These are phyloP conservation scores for Dascyllus trimaculatus DNA, from an alignment of 2,113 vertebrate genomes.

Conservation along the genomic window DNA sequence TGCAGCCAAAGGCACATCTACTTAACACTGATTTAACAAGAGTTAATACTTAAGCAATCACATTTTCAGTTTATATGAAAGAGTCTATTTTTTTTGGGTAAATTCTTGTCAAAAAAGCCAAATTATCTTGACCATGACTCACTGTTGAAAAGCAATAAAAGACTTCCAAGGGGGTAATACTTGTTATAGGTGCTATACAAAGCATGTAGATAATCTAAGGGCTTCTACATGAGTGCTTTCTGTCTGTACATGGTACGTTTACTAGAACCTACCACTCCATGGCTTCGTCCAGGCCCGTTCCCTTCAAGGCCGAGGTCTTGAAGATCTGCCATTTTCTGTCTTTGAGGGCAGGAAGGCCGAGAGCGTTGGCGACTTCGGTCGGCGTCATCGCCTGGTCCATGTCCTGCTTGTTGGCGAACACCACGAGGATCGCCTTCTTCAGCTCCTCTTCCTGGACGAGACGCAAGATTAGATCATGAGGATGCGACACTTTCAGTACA, in stretches of 20 bases:
- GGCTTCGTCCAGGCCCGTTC: conserved; percentile 94
- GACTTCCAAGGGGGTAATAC: no score
- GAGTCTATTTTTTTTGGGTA: no score
- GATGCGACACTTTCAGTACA: neutral
- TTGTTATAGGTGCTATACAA: no score
- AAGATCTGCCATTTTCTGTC: conserved; percentile 99
- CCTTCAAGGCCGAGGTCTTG: conserved; percentile 97
- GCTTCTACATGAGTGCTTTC: no score
- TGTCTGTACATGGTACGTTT: neutral
- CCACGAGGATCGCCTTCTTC: conserved; percentile 97
- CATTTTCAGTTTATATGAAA: no score
- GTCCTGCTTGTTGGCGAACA: conserved; percentile 99
- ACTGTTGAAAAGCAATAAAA: no score
- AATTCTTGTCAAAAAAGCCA: no score
- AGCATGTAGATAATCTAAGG: no score
- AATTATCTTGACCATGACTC: no score
- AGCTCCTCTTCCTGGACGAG: conserved; percentile 93
- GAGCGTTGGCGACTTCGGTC: conserved; percentile 94
- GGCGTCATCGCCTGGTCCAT: conserved; percentile 99
- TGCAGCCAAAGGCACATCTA: no score
- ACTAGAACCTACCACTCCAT: conserved; percentile 94
- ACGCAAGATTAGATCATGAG: neutral
- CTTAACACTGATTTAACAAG: no score
- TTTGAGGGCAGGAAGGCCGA: conserved; percentile 94
- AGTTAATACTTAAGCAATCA: no score